These are phyloP conservation scores for Sclerurus mexicanus DNA, from an alignment of 2,113 vertebrate species.

Conservation along the genomic window DNA sequence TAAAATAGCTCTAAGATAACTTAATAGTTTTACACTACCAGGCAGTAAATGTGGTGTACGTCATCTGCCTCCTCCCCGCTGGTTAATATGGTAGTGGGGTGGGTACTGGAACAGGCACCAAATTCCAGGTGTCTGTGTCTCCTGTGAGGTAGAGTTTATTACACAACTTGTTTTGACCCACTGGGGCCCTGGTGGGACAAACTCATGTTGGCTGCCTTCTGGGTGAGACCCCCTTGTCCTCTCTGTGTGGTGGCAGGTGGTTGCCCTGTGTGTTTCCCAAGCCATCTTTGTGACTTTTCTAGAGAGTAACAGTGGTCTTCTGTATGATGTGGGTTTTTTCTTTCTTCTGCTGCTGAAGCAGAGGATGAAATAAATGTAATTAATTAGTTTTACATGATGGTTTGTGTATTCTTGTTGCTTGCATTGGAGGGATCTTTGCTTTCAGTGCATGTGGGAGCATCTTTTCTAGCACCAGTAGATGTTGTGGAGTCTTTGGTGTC, in stretches of 20 bases:
- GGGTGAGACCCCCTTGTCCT: neutral
- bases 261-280: neutral
- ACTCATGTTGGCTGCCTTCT: fast-evolving
- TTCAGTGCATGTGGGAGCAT: neutral
- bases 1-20: conserved; percentile 54
- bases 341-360: neutral
- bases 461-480: neutral
- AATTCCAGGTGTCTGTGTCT: neutral
- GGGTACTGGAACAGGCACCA: neutral
- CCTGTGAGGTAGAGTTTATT: neutral
- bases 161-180: neutral
- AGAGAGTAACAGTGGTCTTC: neutral
- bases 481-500: neutral
- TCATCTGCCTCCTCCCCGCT: neutral
- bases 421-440: neutral
- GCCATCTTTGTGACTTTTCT: neutral
- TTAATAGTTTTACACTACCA: neutral
- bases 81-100: neutral
- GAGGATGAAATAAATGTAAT: neutral
- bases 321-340: neutral
- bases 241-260: fast-evolving
- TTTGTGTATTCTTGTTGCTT: neutral
- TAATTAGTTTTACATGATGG: fast-evolving
- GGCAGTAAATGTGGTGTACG: conserved; percentile 14
- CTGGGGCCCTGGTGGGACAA: neutral